These are phyloP conservation scores for Tyrannus savana DNA, from an alignment of 2,113 vertebrate species.

Conservation along the genomic window DNA sequence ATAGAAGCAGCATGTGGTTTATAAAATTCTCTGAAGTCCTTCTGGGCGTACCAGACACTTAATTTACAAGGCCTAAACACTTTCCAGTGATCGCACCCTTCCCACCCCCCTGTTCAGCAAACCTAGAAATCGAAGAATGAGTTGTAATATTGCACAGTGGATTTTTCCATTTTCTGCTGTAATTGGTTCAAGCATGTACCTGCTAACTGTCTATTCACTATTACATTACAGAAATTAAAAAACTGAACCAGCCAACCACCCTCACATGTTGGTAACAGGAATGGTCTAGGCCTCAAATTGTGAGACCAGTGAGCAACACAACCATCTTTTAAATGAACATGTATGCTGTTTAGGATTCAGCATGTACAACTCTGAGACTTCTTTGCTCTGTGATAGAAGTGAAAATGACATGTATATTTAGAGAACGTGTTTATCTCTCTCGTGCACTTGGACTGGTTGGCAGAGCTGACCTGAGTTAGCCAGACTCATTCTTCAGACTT, in stretches of 20 bases:
- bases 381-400: background rate
- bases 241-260: background rate
- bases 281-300: background rate
- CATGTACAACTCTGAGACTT: background rate
- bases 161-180: background rate
- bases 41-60: background rate
- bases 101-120: background rate
- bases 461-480: background rate
- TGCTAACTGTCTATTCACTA: background rate
- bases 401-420: background rate
- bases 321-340: background rate
- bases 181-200: background rate
- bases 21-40: background rate
- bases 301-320: background rate
- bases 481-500: background rate
- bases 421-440: background rate
- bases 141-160: background rate
- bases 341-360: background rate
- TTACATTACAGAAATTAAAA: background rate
- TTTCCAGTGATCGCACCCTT: fast-evolving
- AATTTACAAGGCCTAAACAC: background rate
- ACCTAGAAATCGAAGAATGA: background rate
- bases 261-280: background rate
- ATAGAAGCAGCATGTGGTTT: background rate
- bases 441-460: background rate